Evolutionary conservation across 2,113 vertebrate genomes (phyloP).

Genomic region (Lamprologus speciosus): DNA sequence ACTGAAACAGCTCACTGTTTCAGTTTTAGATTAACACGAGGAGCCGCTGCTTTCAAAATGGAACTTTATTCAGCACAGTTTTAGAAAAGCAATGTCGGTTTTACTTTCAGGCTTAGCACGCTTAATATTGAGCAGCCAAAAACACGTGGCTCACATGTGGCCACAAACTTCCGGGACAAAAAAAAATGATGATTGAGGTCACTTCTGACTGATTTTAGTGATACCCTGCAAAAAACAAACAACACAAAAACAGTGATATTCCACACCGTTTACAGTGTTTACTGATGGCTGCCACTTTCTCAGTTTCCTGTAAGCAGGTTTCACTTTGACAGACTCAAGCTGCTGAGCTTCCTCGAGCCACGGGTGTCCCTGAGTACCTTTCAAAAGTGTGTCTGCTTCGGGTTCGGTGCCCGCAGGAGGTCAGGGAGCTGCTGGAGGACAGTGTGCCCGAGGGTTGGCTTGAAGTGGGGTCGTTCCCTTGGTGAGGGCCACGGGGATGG

Average conservation of each 20-base stretch:
- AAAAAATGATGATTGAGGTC: not conserved
- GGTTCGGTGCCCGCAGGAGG: not conserved
- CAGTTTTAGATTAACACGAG: not conserved
- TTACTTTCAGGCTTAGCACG: not conserved
- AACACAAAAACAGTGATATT: not conserved
- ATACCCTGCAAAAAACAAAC: not conserved
- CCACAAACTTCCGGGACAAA: not conserved
- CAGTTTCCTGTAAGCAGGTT: constrained; percentile 17
- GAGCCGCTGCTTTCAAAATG: not conserved
- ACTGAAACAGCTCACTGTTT: not conserved
- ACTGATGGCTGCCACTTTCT: not conserved
- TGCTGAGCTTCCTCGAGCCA: not conserved
- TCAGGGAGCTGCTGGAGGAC: not conserved
- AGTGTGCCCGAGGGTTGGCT: constrained; percentile 11
- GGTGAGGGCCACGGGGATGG: constrained; percentile 54
- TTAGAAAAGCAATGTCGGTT: not conserved
- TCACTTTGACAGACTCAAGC: not conserved
- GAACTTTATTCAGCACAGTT: not conserved
- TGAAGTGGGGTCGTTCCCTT: constrained; percentile 46
- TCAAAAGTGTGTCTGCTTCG: not conserved
- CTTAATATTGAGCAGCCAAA: not conserved
- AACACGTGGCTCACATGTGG: not conserved
- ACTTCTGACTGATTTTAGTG: not conserved
- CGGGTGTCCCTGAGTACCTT: not conserved
- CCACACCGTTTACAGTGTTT: not conserved